phyloP scores from a whole-genome alignment of 2,113 vertebrate genomes.

The Pterocles burchelli region DNA sequence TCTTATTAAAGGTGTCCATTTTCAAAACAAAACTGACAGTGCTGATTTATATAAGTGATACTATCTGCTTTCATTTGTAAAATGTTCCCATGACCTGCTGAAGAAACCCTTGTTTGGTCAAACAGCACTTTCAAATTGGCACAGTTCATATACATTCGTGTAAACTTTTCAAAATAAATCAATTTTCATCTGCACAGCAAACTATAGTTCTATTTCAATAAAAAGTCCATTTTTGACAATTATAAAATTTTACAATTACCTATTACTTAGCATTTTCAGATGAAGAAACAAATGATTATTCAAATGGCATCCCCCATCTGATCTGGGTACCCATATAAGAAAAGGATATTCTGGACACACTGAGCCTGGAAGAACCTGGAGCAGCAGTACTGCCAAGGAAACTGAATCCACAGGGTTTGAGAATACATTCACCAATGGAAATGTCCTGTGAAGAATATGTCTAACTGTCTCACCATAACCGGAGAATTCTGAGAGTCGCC shows the following conservation, averaged over 20 bases:
- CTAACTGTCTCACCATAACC: background rate
- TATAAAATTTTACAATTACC: background rate
- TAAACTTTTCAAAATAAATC: background rate
- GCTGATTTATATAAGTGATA: background rate
- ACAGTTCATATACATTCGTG: background rate
- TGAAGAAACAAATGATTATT: background rate
- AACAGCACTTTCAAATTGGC: background rate
- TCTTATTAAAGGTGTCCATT: background rate
- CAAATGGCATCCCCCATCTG: background rate
- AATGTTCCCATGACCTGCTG: background rate
- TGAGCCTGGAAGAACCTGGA: background rate
- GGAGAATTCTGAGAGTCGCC: background rate
- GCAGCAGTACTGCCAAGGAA: background rate
- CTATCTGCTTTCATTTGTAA: background rate
- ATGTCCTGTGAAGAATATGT: background rate
- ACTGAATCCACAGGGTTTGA: background rate
- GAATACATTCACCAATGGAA: background rate
- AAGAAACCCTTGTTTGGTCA: background rate
- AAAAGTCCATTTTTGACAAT: background rate
- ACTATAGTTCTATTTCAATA: background rate
- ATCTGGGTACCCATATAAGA: background rate
- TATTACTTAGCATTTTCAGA: background rate
- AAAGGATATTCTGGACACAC: background rate
- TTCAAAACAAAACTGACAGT: constrained; percentile 24
- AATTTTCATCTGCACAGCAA: background rate